phyloP scores from a whole-genome alignment of 92 coral and sea anemone species.

The Epizoanthus ramosus region DNA sequence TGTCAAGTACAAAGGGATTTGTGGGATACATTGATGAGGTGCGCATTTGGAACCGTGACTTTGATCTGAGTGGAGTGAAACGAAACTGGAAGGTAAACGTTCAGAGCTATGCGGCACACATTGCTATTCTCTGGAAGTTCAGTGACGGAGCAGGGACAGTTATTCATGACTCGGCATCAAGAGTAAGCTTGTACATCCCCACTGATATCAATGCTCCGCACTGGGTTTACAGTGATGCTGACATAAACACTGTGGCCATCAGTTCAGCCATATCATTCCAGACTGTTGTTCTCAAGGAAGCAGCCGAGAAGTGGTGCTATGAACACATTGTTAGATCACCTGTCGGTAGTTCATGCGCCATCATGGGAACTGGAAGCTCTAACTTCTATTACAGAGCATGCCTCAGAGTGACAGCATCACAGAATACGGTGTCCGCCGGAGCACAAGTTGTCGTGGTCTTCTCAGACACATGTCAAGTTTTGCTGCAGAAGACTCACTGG shows the following conservation, averaged over 20 bases:
- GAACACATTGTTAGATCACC: conserved; percentile 43
- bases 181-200: conserved; percentile 57
- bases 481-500: conserved; percentile 53
- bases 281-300: conserved; percentile 21
- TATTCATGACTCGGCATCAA: conserved; percentile 51
- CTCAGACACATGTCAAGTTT: conserved; percentile 66
- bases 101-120: conserved; percentile 48
- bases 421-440: conserved; percentile 45
- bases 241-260: conserved; percentile 43
- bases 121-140: conserved; percentile 68
- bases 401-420: conserved; percentile 42
- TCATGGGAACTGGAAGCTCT: conserved; percentile 47
- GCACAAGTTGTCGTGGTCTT: conserved; percentile 48
- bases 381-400: conserved; percentile 62
- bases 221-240: conserved; percentile 67
- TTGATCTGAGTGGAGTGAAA: conserved; percentile 50
- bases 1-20: conserved; percentile 45
- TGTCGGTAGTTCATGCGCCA: conserved; percentile 41
- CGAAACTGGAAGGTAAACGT: conserved; percentile 57
- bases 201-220: conserved; percentile 37
- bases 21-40: conserved; percentile 68
- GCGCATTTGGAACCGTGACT: conserved; percentile 65
- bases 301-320: conserved; percentile 58
- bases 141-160: conserved; percentile 62
- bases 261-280: conserved; percentile 33